phyloP scores from a whole-genome alignment of 2,797 vertebrate species.

The Limosa lapponica region DNA sequence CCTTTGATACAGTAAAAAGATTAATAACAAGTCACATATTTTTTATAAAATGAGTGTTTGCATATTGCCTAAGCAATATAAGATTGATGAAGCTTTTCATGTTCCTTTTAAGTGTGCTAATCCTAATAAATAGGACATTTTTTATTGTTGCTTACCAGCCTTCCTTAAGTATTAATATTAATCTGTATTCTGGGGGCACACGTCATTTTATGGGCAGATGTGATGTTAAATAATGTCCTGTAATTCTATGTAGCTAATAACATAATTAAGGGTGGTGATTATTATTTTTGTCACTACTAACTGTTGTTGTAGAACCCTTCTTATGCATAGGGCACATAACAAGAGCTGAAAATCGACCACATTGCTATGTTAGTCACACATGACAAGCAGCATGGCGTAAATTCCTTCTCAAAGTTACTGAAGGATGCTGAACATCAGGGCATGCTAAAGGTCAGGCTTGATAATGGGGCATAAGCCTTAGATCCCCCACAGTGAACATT shows the following conservation, averaged over 20 bases:
- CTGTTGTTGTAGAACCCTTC: background rate
- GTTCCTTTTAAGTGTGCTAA: background rate
- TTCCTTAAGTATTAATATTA: background rate
- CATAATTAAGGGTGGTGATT: background rate
- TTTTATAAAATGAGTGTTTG: background rate
- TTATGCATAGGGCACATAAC: background rate
- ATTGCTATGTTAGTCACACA: background rate
- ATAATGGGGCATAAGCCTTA: background rate
- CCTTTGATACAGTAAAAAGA: background rate
- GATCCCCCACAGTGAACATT: background rate
- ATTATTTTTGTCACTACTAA: background rate
- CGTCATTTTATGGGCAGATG: background rate
- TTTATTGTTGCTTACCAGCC: background rate
- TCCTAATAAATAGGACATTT: background rate
- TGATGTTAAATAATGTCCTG: background rate
- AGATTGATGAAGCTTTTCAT: background rate
- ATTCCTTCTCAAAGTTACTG: background rate
- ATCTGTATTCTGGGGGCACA: background rate
- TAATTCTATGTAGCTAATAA: background rate
- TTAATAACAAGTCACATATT: background rate
- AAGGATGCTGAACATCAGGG: constrained; percentile 7
- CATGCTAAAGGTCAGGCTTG: background rate
- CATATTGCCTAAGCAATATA: background rate
- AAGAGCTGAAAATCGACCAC: background rate
- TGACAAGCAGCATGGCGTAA: background rate